These are phyloP conservation scores for Neodiprion pinetum DNA, from an alignment of 1,140 invertebrate genomes.

Conservation along the genomic window DNA sequence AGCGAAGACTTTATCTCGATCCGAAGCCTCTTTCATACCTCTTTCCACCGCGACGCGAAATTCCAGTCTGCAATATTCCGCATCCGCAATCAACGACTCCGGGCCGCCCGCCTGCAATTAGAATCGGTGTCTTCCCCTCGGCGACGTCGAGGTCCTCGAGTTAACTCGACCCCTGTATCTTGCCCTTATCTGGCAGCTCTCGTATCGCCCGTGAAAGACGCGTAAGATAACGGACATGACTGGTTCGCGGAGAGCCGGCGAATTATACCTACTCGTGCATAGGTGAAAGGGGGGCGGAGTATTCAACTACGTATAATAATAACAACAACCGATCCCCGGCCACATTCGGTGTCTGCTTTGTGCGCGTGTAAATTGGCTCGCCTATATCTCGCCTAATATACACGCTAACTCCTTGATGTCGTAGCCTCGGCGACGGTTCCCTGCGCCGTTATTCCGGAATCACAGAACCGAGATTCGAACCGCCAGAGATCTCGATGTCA, in stretches of 20 bases:
- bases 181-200: neutral
- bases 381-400: neutral
- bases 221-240: neutral
- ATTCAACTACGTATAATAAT: neutral
- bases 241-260: neutral
- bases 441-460: no score
- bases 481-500: no score
- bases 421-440: neutral
- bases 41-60: constrained; percentile 4
- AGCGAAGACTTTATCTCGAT: neutral
- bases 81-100: neutral
- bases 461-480: no score
- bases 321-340: neutral
- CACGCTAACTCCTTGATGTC: neutral
- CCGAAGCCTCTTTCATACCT: neutral
- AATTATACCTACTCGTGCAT: neutral
- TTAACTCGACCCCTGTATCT: neutral
- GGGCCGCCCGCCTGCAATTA: neutral
- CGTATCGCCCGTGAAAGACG: neutral
- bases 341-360: neutral
- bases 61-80: no score
- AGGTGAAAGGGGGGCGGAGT: neutral
- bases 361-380: constrained; percentile 4
- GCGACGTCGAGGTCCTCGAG: neutral
- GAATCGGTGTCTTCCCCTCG: neutral